These are phyloP conservation scores for Sanderia malayensis DNA, from an alignment of 30 jellyfish, hydroid and myxozoan genomes.

Conservation along the genomic window DNA sequence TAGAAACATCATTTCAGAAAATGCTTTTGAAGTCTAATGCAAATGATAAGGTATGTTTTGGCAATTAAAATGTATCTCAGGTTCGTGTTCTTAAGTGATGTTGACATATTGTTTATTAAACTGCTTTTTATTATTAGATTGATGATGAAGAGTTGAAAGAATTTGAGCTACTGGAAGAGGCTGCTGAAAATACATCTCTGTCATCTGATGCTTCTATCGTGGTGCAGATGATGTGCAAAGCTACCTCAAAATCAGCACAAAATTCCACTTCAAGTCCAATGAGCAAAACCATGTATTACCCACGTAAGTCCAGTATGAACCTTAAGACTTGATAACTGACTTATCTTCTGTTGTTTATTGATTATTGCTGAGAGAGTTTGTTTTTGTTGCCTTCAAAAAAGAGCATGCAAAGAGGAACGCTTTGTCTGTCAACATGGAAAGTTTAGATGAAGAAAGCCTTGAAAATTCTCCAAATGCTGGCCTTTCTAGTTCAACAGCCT, in stretches of 20 bases:
- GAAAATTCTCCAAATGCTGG: no score
- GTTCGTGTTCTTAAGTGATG: no score
- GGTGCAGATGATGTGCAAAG: conserved; percentile 32
- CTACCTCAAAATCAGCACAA: neutral
- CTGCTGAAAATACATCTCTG: conserved; percentile 72
- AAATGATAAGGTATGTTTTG: conserved; percentile 57
- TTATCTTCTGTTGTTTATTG: no score
- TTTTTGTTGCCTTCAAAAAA: no score
- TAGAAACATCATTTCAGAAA: conserved; percentile 80
- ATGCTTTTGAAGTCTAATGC: conserved; percentile 41
- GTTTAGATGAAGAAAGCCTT: no score
- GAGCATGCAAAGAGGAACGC: neutral
- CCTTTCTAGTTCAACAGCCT: no score
- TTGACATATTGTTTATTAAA: neutral
- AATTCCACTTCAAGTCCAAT: conserved; percentile 40
- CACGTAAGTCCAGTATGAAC: no score
- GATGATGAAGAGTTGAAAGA: conserved; percentile 83
- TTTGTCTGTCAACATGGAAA: neutral
- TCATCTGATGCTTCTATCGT: conserved; percentile 73
- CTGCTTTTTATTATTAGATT: conserved; percentile 26
- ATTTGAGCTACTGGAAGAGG: conserved; percentile 89
- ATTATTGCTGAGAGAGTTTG: no score
- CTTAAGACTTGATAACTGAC: no score
- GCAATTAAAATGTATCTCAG: no score
- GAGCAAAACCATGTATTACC: neutral